These are phyloP conservation scores for Callipepla squamata DNA, from an alignment of 2,113 vertebrate genomes.

Conservation along the genomic window DNA sequence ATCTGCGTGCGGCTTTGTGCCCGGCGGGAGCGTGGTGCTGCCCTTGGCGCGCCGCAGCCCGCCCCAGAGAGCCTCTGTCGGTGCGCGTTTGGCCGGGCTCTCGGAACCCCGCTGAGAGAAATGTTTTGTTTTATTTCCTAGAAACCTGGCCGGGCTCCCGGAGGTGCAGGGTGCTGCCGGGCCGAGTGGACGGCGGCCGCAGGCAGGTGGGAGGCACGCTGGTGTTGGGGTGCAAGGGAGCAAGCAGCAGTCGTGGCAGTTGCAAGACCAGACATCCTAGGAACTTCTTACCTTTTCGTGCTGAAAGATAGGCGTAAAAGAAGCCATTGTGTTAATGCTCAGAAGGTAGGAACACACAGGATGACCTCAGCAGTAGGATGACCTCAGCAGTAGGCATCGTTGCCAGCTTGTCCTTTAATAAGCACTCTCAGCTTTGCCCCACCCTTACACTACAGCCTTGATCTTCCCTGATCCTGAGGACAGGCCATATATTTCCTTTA, in stretches of 20 bases:
- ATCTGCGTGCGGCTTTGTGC: too few species aligned
- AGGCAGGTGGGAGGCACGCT: accelerated
- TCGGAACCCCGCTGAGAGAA: too few species aligned
- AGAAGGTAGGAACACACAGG: neutral
- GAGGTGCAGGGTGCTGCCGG: accelerated
- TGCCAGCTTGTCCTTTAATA: conserved; percentile 45
- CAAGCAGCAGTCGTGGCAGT: neutral
- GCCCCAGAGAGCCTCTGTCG: too few species aligned
- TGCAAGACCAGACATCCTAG: neutral
- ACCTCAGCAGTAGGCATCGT: neutral
- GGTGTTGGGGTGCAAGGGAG: accelerated
- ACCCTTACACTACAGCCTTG: conserved; percentile 27
- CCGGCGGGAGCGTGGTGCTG: accelerated
- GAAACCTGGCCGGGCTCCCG: neutral
- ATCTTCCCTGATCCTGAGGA: conserved; percentile 43
- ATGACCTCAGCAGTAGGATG: conserved; percentile 5
- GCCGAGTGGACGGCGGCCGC: too few species aligned
- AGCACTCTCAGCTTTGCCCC: neutral
- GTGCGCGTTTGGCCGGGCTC: accelerated
- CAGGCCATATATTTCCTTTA: neutral
- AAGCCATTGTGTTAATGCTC: neutral
- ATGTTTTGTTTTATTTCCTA: neutral
- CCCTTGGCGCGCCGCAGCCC: neutral
- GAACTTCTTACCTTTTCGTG: neutral
- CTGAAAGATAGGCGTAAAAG: neutral